These are phyloP conservation scores for Hapalemur alaotrensis DNA, from an alignment of 2,797 vertebrate genomes.

Conservation along the genomic window DNA sequence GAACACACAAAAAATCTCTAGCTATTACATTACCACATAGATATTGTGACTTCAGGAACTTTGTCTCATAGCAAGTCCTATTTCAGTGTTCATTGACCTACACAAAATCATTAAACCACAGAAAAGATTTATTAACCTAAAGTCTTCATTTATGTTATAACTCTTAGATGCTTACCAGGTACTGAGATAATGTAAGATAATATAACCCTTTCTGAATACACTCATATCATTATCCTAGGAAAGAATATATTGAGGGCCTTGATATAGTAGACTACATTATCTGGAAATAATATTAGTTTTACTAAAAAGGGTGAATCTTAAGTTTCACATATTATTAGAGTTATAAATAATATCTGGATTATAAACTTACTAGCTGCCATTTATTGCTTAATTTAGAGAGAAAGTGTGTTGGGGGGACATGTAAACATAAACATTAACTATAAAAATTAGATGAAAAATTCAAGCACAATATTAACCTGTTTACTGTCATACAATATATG, in stretches of 20 bases:
- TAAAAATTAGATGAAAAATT: not conserved
- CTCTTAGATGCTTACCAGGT: not conserved
- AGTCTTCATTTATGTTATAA: conserved; percentile 52
- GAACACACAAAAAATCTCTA: not conserved
- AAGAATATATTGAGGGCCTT: not conserved
- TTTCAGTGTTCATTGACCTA: not conserved
- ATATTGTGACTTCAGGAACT: not conserved
- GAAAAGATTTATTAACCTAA: conserved; percentile 36
- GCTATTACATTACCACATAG: not conserved
- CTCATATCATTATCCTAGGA: not conserved
- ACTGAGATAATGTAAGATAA: not conserved
- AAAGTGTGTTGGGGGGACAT: not conserved
- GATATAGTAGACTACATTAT: not conserved
- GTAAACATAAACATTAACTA: not conserved
- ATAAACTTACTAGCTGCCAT: not conserved
- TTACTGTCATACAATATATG: not conserved
- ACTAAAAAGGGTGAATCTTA: conserved; percentile 22
- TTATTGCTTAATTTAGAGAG: conserved; percentile 7
- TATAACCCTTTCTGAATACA: not conserved
- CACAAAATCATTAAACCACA: conserved; percentile 40
- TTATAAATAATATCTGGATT: conserved; percentile 19
- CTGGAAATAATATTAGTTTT: conserved; percentile 3
- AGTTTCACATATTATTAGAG: not conserved
- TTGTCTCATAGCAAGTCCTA: not conserved
- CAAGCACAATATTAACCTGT: not conserved